These are phyloP conservation scores for Torymus tubicola DNA, from an alignment of 2,888 invertebrate genomes.

Conservation along the genomic window DNA sequence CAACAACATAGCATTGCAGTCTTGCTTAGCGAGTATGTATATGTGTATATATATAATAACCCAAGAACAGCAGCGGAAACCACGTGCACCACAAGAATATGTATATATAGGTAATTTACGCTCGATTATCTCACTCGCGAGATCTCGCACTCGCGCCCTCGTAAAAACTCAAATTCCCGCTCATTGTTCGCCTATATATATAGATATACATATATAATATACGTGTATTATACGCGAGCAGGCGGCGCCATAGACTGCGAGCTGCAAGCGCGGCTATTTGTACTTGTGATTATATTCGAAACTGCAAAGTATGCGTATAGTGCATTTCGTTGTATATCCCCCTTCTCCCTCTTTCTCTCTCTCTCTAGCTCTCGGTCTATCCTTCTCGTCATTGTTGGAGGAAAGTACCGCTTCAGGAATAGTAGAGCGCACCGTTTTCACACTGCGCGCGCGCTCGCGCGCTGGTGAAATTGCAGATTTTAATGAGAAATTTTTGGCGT, in stretches of 20 bases:
- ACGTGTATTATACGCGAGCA: not conserved
- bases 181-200: conserved; percentile 30
- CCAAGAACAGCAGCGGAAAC: not conserved
- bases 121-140: conserved; percentile 41
- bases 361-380: not conserved
- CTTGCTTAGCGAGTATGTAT: not conserved
- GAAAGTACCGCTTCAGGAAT: not conserved
- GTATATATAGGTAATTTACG: conserved; percentile 34
- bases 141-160: conserved; percentile 26
- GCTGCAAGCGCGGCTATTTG: not conserved
- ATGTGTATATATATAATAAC: not conserved
- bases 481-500: conserved; percentile 40
- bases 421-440: not conserved
- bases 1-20: not conserved
- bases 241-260: not conserved
- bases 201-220: too few relatives aligned
- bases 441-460: not conserved
- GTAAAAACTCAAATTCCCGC: conserved; percentile 43
- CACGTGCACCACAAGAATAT: not conserved
- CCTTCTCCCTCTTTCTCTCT: not conserved
- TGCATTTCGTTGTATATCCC: not conserved
- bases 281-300: conserved; percentile 13
- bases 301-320: not conserved
- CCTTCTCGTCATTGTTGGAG: not conserved
- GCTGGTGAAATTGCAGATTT: conserved; percentile 23